Percentiles rank a stretch among this genome's conserved stretches.
Conservation (phyloP, 1,140 invertebrate species). For the Drosophila baimaii region DNA sequence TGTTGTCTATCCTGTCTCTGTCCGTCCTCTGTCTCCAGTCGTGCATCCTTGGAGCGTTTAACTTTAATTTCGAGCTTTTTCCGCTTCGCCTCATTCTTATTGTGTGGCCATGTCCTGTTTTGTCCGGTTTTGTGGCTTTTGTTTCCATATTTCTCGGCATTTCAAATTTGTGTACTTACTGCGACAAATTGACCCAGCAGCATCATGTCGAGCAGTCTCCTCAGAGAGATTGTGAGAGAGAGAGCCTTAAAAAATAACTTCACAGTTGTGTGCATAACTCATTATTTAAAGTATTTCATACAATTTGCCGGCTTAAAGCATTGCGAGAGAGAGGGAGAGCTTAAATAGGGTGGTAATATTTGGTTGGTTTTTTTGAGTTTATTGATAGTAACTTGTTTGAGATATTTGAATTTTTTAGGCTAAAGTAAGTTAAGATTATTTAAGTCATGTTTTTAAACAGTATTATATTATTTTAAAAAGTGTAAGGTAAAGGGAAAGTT, state of each 20-base stretch:
- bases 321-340: too few species aligned
- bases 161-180: constrained; percentile 69
- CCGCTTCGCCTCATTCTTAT: constrained; percentile 80
- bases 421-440: neutral
- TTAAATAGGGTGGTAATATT: neutral
- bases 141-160: constrained; percentile 73
- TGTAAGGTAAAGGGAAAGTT: too few species aligned
- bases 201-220: constrained; percentile 46
- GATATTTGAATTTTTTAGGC: neutral
- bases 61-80: constrained; percentile 84
- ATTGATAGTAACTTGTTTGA: neutral
- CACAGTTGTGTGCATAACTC: constrained; percentile 54
- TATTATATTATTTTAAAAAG: too few species aligned
- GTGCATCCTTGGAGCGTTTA: constrained; percentile 83
- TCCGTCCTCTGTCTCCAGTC: constrained; percentile 68
- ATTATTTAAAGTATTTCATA: constrained; percentile 58
- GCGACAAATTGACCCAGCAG: constrained; percentile 68
- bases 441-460: too few species aligned
- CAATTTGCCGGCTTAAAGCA: constrained; percentile 13
- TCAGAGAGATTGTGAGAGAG: constrained; percentile 11
- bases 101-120: constrained; percentile 69
- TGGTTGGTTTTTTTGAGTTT: neutral
- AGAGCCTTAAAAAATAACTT: constrained; percentile 44
- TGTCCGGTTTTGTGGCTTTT: constrained; percentile 56
- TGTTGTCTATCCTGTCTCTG: constrained; percentile 15